Percentiles rank a stretch among this genome's conserved stretches.
phyloP scores from a whole-genome alignment of 2,888 invertebrate species.

The Heliconius ethilla region DNA sequence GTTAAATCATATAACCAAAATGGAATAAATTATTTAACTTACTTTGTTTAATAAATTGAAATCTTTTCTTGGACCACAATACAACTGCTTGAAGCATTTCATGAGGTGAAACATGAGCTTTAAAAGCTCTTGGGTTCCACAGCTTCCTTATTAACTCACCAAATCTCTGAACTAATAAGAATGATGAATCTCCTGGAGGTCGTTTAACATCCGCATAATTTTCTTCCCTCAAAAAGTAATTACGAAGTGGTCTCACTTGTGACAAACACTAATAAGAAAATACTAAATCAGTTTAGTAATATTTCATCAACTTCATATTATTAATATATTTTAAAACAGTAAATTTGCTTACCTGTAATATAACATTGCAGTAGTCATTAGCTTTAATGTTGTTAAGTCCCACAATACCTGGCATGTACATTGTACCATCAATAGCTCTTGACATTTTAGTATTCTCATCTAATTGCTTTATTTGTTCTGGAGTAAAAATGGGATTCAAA shows the following conservation, averaged over 20 bases:
- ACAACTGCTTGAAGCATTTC: constrained; percentile 99
- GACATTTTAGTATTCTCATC: constrained; percentile 93
- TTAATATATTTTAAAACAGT: not conserved
- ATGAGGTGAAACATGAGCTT: constrained; percentile 99
- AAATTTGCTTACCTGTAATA: constrained; percentile 87
- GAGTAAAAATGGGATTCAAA: constrained; percentile 96
- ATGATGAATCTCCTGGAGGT: constrained; percentile 97
- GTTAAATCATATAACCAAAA: not conserved
- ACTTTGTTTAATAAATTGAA: constrained; percentile 99
- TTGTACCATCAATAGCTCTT: constrained; percentile 96
- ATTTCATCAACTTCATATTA: not conserved
- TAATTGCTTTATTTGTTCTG: constrained; percentile 89
- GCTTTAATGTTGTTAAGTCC: constrained; percentile 99
- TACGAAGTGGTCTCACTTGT: constrained; percentile 95
- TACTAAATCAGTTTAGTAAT: constrained; percentile 18
- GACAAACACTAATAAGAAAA: constrained; percentile 89
- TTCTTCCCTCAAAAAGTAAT: constrained; percentile 96
- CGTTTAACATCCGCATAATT: constrained; percentile 94
- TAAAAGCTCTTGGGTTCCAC: constrained; percentile 99
- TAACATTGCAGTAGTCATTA: constrained; percentile 99
- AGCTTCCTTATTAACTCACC: constrained; percentile 98
- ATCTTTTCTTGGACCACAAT: constrained; percentile 96
- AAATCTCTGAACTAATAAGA: constrained; percentile 94
- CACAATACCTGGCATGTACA: constrained; percentile 98
- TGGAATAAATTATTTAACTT: constrained; percentile 47